Evolutionary conservation across 1,140 invertebrate species (phyloP), one percentile per base, ranked within the genome.

Genomic region (Meloidogyne floridensis): DNA sequence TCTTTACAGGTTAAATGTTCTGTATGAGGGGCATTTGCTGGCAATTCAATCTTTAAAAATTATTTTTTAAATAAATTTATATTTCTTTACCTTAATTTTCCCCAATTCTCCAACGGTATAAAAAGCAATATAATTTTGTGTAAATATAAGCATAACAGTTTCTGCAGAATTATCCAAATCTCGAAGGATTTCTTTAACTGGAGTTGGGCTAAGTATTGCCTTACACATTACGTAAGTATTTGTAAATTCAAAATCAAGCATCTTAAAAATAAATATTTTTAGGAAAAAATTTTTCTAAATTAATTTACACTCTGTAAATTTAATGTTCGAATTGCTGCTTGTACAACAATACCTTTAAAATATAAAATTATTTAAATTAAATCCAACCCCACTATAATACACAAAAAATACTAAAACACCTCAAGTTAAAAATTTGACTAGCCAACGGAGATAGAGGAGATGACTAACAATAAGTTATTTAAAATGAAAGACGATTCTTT

Each of bases 271-370:
- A 5, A 42, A 56, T 9, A 15, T 15, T 10, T 76, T 77, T 10
- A 56, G 18, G 0, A n/a, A 43, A 18, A 10, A 43, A 75, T 75
- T 75, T 7, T 42, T 18, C 6, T 42, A 43, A 15, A 42, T 70
- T 77, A 20, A 65, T 20, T 47, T 42, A 77, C 42, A 77, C 65
- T 77, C 32, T 65, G 42, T 10, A 77, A 42, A 59, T 59, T 65
- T 72, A 79, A 79, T 5, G 77, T 79, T 20, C 77, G n/a, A 72
- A 79, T 79, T 79, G 69, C 77, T 53, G 43, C 65, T 54, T 79
- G 77, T 2, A 79, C 77, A 72, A 65, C 54, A 47, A 79, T 72
- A 11, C 65, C 77, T 79, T 32, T 15, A 5, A 18, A 47, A 71
- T 9, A 69, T 9, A 10, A 59, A 18, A 18, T 69, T 72, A 72